These are phyloP conservation scores for Malacosoma neustria DNA, from an alignment of 2,888 invertebrate species.

Conservation along the genomic window DNA sequence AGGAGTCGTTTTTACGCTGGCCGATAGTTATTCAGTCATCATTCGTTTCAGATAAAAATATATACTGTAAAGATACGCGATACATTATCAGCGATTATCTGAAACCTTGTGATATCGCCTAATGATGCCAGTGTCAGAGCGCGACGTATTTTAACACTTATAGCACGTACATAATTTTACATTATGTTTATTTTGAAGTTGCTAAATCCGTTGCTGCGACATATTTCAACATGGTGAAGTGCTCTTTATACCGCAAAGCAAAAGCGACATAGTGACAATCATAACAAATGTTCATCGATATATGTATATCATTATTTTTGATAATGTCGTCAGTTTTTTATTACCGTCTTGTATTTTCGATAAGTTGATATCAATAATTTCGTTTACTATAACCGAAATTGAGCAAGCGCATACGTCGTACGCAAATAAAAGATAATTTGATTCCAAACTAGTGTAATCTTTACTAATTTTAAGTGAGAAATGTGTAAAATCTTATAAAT, in stretches of 20 bases:
- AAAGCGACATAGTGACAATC: background rate
- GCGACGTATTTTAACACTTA: slow-evolving; percentile 17
- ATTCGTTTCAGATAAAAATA: no score
- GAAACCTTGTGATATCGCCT: slow-evolving; percentile 33
- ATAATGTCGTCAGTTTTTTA: background rate
- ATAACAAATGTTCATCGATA: background rate
- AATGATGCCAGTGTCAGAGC: slow-evolving; percentile 22
- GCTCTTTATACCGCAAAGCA: background rate
- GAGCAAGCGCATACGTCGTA: slow-evolving; percentile 52
- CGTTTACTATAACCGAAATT: slow-evolving; percentile 43
- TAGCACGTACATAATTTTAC: slow-evolving; percentile 16
- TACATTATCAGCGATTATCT: slow-evolving; percentile 42
- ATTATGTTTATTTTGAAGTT: slow-evolving; percentile 29
- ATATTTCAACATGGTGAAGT: slow-evolving; percentile 1
- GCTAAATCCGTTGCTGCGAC: slow-evolving; percentile 10
- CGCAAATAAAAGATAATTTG: slow-evolving; percentile 32
- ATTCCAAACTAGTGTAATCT: no score
- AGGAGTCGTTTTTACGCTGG: slow-evolving; percentile 3
- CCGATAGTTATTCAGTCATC: slow-evolving; percentile 19
- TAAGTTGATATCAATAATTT: slow-evolving; percentile 43
- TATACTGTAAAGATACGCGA: slow-evolving; percentile 21
- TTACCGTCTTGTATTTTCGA: slow-evolving; percentile 12
- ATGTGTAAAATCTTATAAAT: slow-evolving; percentile 5
- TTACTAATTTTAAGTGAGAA: no score
- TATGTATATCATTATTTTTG: background rate